Evolutionary conservation across 2,797 vertebrate genomes (phyloP), one percentile per base, ranked within the genome.

Genomic region (Mareca strepera): DNA sequence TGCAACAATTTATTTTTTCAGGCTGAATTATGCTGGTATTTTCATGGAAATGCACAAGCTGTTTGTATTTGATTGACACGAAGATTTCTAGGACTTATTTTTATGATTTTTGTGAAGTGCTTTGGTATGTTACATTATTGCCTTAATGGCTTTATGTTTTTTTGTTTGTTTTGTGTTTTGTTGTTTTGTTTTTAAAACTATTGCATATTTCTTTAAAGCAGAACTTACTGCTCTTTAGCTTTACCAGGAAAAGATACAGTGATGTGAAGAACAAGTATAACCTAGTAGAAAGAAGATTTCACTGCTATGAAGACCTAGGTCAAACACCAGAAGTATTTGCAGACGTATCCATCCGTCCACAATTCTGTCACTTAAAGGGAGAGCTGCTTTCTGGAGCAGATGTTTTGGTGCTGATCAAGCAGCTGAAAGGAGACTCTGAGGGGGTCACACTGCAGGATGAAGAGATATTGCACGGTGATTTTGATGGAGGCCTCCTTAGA

Each of bases 11-110:
- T 87, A 56, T 35, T 72, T 78, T 35, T 52, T 80, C 37, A 67
- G 69, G 48, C 31, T 39, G 52, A 93, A 92, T 94, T 83, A 95
- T 29, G 16, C 22, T 55, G 29, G 9, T 43, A 82, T 95, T 96
- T 91, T 94, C 80, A 94, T 93, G 80, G 64, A 90, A 88, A 92
- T 90, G 22, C 2, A 53, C 5, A 50, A 2, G 7, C 46, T 63
- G 31, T 21, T 29, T 35, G 1, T 29, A 50, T 86, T 73, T 84
- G 76, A 82, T 46, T 93, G 86, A 74, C 67, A 90, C 52, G 55
- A 82, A 58, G 10, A 63, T 80, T 67, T 83, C 79, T 79, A 77
- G 56, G 20, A 14, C 26, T 73, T 68, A 37, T 58, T 84, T 90
- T 73, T 74, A 52, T 25, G 9, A 35, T 70, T 68, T 75, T 58